A percentile compares a stretch with the other conserved stretches of the same genome.
Conservation (phyloP, 2,888 invertebrate genomes). For the Caenorhabditis sinica region DNA sequence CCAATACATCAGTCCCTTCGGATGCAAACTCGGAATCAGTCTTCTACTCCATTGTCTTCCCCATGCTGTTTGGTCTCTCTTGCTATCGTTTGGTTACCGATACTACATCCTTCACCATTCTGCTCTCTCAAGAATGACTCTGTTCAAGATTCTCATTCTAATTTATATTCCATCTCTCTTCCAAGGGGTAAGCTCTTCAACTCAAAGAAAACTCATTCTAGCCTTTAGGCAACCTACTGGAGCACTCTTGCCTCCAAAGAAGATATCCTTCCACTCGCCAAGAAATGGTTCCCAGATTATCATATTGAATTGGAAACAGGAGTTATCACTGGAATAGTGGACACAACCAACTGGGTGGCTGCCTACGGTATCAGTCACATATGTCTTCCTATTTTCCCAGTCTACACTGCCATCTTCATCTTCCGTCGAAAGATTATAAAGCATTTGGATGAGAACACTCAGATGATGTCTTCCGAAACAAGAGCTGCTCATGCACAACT, state of each 20-base stretch:
- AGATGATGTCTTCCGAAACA: constrained; percentile 47
- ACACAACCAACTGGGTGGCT: constrained; percentile 4
- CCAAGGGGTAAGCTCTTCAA: constrained; percentile 18
- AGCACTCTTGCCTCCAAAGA: not conserved
- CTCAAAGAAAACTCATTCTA: not conserved
- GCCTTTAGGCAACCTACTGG: constrained; percentile 30
- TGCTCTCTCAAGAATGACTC: not conserved
- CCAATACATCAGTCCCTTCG: constrained; percentile 11
- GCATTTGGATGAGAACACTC: constrained; percentile 10
- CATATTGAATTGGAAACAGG: constrained; percentile 17
- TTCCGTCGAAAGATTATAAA: constrained; percentile 49
- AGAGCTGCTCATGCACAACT: constrained; percentile 40
- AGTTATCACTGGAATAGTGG: constrained; percentile 41
- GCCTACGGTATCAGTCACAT: constrained; percentile 31
- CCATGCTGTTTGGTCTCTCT: constrained; percentile 50
- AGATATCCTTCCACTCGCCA: constrained; percentile 24
- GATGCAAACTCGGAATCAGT: constrained; percentile 51
- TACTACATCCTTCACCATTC: constrained; percentile 48
- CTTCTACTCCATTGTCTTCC: constrained; percentile 46
- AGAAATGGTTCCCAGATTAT: constrained; percentile 29
- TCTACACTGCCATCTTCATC: constrained; percentile 50
- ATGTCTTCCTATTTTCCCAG: constrained; percentile 42
- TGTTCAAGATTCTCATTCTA: constrained; percentile 19
- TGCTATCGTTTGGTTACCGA: constrained; percentile 54
- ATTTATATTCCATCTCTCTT: constrained; percentile 38